Conservation (phyloP, 2,888 invertebrate species). For the Nematopogon swammerdamellus region DNA sequence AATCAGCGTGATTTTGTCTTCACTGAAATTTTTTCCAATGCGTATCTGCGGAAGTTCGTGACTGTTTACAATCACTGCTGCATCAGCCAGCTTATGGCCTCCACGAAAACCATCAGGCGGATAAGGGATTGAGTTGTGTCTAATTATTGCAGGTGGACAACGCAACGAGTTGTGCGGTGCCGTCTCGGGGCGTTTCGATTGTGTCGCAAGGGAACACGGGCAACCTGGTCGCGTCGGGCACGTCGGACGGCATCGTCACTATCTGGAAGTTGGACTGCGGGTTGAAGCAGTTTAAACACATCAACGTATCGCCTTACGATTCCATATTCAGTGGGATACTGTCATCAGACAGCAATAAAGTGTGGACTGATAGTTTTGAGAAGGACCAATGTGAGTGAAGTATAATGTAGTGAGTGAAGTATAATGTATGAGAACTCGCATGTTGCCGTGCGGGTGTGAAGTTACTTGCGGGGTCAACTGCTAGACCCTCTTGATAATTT, state of each 20-base stretch:
- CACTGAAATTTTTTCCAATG: too few relatives aligned
- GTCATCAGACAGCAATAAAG: slow-evolving; percentile 37
- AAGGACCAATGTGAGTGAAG: slow-evolving; percentile 42
- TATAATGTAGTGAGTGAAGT: not conserved
- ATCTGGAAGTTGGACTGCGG: slow-evolving; percentile 84
- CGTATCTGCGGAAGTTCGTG: too few relatives aligned
- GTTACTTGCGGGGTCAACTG: too few relatives aligned
- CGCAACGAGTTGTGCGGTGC: slow-evolving; percentile 75
- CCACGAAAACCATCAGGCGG: too few relatives aligned
- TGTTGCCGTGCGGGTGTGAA: too few relatives aligned
- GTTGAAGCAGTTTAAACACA: slow-evolving; percentile 64
- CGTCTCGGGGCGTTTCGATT: slow-evolving; percentile 49
- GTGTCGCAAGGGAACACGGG: slow-evolving; percentile 61
- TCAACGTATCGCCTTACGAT: slow-evolving; percentile 47
- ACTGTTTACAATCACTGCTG: too few relatives aligned
- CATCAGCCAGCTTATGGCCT: too few relatives aligned
- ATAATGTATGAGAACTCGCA: too few relatives aligned
- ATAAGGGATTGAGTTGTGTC: too few relatives aligned
- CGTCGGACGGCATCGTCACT: slow-evolving; percentile 64
- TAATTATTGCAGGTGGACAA: slow-evolving; percentile 61
- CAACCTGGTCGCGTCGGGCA: slow-evolving; percentile 56
- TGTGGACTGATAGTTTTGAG: slow-evolving; percentile 45
- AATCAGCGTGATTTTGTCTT: too few relatives aligned
- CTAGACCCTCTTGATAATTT: too few relatives aligned
- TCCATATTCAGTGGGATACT: slow-evolving; percentile 48